Evolutionary conservation across 2,888 invertebrate species (phyloP).

Genomic region (Cremastinae sp.): DNA sequence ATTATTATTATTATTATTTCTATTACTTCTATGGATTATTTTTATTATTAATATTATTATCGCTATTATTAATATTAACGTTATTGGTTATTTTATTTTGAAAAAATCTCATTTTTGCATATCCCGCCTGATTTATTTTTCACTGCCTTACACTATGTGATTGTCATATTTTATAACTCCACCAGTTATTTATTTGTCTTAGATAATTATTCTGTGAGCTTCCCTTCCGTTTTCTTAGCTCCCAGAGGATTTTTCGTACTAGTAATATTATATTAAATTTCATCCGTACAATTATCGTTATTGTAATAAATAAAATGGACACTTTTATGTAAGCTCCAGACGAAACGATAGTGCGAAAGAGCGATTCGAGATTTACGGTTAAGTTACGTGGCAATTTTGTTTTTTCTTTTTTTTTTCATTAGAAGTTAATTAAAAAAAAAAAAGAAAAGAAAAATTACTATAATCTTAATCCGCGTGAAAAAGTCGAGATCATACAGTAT

Average conservation of each 20-base stretch:
- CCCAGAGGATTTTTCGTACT: slow-evolving; percentile 55
- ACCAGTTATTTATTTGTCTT: slow-evolving; percentile 66
- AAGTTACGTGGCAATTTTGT: not conserved
- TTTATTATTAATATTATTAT: slow-evolving; percentile 37
- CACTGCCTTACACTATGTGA: slow-evolving; percentile 65
- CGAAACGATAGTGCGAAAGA: slow-evolving; percentile 50
- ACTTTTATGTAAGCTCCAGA: slow-evolving; percentile 33
- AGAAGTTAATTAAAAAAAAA: not conserved
- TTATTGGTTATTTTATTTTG: slow-evolving; percentile 51
- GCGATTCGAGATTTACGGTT: slow-evolving; percentile 31
- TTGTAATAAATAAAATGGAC: slow-evolving; percentile 63
- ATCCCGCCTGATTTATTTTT: slow-evolving; percentile 48
- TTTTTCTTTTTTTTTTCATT: not conserved
- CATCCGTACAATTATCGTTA: slow-evolving; percentile 72
- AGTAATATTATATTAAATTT: slow-evolving; percentile 66
- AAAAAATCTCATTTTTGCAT: slow-evolving; percentile 40
- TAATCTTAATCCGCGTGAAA: not conserved
- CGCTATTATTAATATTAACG: slow-evolving; percentile 39
- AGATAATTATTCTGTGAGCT: slow-evolving; percentile 54
- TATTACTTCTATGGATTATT: slow-evolving; percentile 35
- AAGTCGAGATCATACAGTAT: not conserved
- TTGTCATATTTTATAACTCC: slow-evolving; percentile 62
- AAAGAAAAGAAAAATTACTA: not conserved
- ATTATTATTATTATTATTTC: slow-evolving; percentile 37
- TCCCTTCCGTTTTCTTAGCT: slow-evolving; percentile 60